Base-by-base conservation (phyloP, 2,888 invertebrate species). In the Oscheius onirici region DNA sequence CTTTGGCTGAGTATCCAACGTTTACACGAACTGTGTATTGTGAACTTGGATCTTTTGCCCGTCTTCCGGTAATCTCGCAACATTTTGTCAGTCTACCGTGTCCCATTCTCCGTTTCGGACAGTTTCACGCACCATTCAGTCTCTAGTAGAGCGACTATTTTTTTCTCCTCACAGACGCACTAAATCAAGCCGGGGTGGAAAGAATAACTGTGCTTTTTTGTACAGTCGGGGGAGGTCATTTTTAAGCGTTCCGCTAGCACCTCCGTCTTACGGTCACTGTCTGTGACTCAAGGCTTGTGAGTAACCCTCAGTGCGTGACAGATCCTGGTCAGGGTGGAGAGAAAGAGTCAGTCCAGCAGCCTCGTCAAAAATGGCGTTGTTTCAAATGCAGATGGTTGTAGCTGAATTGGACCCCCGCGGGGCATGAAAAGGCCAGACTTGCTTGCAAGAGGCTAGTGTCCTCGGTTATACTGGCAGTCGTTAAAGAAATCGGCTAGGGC, bases 321-420 rank as follows among this genome's bases (percentile, higher is more conserved):
- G 26, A 24, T 34, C n/a, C 57, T n/a, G 34, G 34, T 34, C 57
- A 17, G 34, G 26, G n/a, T 55, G 26, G 22, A n/a, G 34, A 34
- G 8, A 34, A 8, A 34, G 34, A 34, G 57, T 57, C 55, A 40
- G 57, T n/a, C 34, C 57, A 34, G 40, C 40, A 15, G 57, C 28
- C 55, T 46, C 20, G 22, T 51, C 55, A 55, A 55, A 55, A 55
- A 26, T 24, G 55, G 55, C 55, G 55, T 55, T 55, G 55, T 55
- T 55, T 55, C 55, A 20, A 34, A 28, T 58, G 20, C 58, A 58
- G 40, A 28, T 58, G 34, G 58, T 52, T 52, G 52, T 52, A 52
- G 58, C 49, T 63, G 63, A 46, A 63, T 40, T 46, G 63, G 46
- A 44, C 63, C 34, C 63, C 63, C 26, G 63, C 46, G 15, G 63